Evolutionary conservation across 2,113 vertebrate species (phyloP).

Genomic region (Poeciliopsis retropinna): DNA sequence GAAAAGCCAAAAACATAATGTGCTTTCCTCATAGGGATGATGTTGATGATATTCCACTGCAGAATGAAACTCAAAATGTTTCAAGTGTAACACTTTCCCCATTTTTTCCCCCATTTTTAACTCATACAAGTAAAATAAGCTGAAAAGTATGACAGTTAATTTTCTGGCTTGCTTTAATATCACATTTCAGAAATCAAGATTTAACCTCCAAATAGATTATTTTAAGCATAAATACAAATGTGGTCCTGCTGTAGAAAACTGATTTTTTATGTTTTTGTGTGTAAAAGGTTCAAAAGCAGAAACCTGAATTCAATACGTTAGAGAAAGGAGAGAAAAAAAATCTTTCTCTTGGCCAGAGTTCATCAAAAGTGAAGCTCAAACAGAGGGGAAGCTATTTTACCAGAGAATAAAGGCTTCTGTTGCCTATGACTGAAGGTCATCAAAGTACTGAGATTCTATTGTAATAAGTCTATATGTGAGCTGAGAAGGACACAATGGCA

Average conservation of each 20-base stretch:
- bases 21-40: neutral
- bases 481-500: neutral
- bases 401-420: neutral
- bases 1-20: no score
- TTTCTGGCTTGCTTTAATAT: slow-evolving; percentile 17
- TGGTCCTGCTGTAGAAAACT: neutral
- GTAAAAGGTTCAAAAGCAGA: neutral
- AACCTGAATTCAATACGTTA: neutral
- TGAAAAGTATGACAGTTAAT: slow-evolving; percentile 11
- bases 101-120: neutral
- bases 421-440: neutral
- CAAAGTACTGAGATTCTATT: neutral
- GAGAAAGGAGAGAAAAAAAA: neutral
- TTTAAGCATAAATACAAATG: slow-evolving; percentile 32
- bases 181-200: slow-evolving; percentile 47
- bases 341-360: neutral
- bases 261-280: neutral
- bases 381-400: neutral
- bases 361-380: neutral
- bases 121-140: neutral
- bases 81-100: neutral
- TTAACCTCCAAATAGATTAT: slow-evolving; percentile 1
- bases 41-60: neutral
- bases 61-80: neutral
- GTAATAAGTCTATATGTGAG: neutral